Conservation (phyloP, 2,888 invertebrate genomes). For the Buathra laborator region DNA sequence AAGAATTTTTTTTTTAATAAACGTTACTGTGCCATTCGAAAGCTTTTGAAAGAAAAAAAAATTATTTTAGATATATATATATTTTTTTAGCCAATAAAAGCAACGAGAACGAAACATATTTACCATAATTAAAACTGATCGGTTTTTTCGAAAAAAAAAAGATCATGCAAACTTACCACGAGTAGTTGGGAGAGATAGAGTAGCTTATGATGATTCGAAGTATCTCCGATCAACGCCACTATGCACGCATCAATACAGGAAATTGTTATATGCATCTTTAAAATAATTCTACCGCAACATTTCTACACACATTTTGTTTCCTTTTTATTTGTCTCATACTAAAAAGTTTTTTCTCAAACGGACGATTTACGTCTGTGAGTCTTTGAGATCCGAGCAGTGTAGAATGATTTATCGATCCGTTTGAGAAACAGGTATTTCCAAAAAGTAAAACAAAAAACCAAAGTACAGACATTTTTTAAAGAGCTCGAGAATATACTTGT, state of each 20-base stretch:
- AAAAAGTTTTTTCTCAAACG: conserved; percentile 12
- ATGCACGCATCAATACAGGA: conserved; percentile 81
- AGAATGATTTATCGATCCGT: conserved; percentile 12
- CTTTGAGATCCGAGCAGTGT: neutral
- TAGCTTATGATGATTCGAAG: conserved; percentile 87
- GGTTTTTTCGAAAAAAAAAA: conserved; percentile 31
- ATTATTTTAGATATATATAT: too few relatives aligned
- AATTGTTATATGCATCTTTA: conserved; percentile 77
- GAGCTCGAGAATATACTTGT: conserved; percentile 11
- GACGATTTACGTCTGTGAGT: neutral
- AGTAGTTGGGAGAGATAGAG: conserved; percentile 87
- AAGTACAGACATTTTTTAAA: conserved; percentile 5
- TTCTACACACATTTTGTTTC: conserved; percentile 49
- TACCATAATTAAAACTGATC: conserved; percentile 73
- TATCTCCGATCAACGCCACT: conserved; percentile 87
- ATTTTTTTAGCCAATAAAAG: neutral
- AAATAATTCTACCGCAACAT: conserved; percentile 62
- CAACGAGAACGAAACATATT: conserved; percentile 27
- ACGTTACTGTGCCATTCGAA: conserved; percentile 54
- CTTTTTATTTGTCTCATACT: neutral
- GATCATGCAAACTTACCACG: conserved; percentile 86
- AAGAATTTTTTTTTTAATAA: neutral
- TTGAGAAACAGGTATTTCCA: conserved; percentile 17
- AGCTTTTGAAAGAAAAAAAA: neutral
- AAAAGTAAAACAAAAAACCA: conserved; percentile 6